phyloP scores from a whole-genome alignment of 1,140 invertebrate genomes.

The Drosophila orosa region DNA sequence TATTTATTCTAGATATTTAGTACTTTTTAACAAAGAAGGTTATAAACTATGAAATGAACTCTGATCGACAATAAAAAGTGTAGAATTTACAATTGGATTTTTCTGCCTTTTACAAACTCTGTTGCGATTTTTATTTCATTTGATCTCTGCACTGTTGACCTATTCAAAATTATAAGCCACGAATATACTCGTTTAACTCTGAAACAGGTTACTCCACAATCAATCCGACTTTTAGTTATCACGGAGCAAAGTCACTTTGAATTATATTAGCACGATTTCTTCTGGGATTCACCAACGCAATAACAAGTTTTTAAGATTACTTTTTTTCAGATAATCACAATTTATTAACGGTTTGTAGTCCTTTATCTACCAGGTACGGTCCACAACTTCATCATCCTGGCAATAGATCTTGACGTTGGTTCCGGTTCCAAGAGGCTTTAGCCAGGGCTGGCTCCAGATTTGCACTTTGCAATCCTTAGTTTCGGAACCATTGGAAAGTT shows the following conservation, averaged over 20 bases:
- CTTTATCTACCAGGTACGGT: slow-evolving; percentile 4
- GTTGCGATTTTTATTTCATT: not conserved
- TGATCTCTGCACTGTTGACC: slow-evolving; percentile 1
- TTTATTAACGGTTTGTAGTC: not conserved
- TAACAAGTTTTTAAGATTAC: not conserved
- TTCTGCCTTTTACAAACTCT: not conserved
- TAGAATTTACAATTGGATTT: not conserved
- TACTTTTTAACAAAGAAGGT: not conserved
- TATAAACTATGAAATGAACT: not conserved
- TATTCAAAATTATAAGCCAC: slow-evolving; percentile 8
- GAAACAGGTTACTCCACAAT: slow-evolving; percentile 24
- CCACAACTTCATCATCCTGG: slow-evolving; percentile 3
- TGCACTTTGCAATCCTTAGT: slow-evolving; percentile 10
- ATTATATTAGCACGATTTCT: slow-evolving; percentile 3
- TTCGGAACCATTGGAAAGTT: slow-evolving; percentile 1
- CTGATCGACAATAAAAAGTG: not conserved
- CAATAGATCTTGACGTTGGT: slow-evolving; percentile 8
- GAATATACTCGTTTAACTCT: not conserved
- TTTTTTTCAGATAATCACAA: not conserved
- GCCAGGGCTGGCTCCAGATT: slow-evolving; percentile 6
- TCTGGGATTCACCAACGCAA: slow-evolving; percentile 2
- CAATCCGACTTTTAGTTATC: slow-evolving; percentile 6
- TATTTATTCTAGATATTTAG: too few species aligned
- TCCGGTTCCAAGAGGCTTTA: not conserved
- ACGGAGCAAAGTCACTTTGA: not conserved